These are phyloP conservation scores for Nannoperca obscura DNA, from an alignment of 2,797 vertebrate species.

Conservation along the genomic window DNA sequence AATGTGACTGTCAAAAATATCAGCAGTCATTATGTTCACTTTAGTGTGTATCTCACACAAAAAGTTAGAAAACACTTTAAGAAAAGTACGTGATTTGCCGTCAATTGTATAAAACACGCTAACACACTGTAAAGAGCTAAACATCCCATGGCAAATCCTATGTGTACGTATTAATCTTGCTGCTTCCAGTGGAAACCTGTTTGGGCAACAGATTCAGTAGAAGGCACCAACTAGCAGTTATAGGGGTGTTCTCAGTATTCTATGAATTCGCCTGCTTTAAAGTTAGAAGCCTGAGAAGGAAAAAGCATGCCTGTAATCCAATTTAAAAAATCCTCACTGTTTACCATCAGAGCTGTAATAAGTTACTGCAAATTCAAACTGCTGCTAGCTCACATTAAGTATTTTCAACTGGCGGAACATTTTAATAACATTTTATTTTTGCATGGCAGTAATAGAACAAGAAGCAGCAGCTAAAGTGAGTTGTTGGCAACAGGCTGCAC, in stretches of 20 bases:
- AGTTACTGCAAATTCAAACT: not conserved
- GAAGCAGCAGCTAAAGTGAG: not conserved
- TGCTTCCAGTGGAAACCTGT: not conserved
- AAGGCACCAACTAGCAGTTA: not conserved
- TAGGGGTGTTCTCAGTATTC: not conserved
- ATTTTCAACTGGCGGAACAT: not conserved
- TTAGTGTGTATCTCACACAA: not conserved
- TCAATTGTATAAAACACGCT: not conserved
- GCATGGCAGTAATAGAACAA: not conserved
- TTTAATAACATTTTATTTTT: too few species aligned
- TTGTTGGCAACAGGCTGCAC: not conserved
- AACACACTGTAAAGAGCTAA: too few species aligned
- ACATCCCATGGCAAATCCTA: not conserved
- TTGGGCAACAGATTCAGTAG: not conserved
- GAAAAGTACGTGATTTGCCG: not conserved
- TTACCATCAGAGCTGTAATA: not conserved
- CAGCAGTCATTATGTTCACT: not conserved
- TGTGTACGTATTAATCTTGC: not conserved
- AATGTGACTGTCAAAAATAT: not conserved
- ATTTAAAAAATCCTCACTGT: not conserved
- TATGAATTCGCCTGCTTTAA: not conserved
- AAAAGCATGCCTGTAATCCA: not conserved
- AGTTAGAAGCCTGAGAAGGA: not conserved
- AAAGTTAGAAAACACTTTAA: too few species aligned
- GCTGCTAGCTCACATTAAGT: not conserved